Conservation (phyloP, 2,888 invertebrate genomes). For the Ophion ventricosus region DNA sequence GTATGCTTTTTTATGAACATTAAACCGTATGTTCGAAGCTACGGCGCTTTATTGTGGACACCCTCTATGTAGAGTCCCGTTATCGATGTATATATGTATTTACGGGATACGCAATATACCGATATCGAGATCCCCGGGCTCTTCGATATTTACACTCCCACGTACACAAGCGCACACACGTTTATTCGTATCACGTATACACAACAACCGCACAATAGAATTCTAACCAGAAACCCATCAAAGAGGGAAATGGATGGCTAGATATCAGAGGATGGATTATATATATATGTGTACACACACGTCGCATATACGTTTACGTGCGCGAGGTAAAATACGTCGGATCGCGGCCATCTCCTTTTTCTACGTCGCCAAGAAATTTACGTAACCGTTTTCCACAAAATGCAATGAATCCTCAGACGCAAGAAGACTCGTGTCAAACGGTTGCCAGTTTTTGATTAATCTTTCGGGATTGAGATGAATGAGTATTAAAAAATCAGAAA, state of each 20-base stretch:
- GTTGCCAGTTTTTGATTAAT: no score
- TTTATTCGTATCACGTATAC: constrained; percentile 2
- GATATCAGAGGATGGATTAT: neutral
- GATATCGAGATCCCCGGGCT: constrained; percentile 10
- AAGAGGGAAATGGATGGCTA: constrained; percentile 33
- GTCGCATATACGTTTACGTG: neutral
- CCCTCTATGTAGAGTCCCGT: neutral
- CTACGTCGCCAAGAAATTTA: no score
- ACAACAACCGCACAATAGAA: constrained; percentile 44
- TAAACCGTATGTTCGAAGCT: neutral
- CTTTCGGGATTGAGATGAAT: no score
- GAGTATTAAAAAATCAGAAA: no score
- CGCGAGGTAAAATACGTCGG: neutral
- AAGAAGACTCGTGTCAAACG: no score
- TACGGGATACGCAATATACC: constrained; percentile 3
- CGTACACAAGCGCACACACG: neutral
- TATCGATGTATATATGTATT: neutral
- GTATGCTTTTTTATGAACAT: no score
- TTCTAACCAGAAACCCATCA: constrained; percentile 52
- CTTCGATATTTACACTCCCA: constrained; percentile 53
- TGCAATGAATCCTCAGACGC: no score
- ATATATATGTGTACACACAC: neutral
- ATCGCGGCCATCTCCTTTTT: no score
- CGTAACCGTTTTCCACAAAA: no score
- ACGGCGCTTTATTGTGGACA: neutral